These are phyloP conservation scores for Hystrix brachyura DNA, from an alignment of 2,113 vertebrate genomes.

Conservation along the genomic window DNA sequence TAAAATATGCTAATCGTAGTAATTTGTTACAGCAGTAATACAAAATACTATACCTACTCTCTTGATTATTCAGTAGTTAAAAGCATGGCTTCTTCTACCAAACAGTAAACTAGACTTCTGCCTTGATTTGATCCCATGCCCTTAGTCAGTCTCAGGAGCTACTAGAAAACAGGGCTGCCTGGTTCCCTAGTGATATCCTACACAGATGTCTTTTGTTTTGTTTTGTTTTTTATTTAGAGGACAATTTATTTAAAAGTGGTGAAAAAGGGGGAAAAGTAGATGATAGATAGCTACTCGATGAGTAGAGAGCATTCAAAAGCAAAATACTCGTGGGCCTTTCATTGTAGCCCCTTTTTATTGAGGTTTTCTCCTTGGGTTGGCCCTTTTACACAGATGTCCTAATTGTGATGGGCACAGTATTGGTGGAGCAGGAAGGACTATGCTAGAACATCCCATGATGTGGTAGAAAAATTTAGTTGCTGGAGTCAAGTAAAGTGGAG, in stretches of 20 bases:
- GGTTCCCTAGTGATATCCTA: neutral
- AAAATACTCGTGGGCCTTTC: no score
- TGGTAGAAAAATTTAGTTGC: neutral
- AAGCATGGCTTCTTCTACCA: neutral
- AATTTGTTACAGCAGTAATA: neutral
- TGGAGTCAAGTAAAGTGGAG: neutral
- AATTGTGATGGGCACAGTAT: neutral
- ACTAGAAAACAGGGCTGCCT: neutral
- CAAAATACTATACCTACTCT: neutral
- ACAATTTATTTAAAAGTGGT: no score
- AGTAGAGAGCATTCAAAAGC: no score
- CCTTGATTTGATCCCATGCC: neutral
- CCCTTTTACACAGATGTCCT: no score
- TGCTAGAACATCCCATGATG: neutral
- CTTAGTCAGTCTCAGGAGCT: neutral
- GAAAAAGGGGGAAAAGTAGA: no score
- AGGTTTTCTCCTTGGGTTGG: no score
- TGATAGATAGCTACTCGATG: no score
- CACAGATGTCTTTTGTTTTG: no score
- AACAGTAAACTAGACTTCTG: neutral
- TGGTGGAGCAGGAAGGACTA: neutral
- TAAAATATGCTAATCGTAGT: neutral
- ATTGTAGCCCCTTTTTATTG: no score
- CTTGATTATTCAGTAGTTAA: neutral
- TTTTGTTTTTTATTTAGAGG: no score